These are phyloP conservation scores for Chaetoderma sp. DNA, from an alignment of 2,888 invertebrate species.

Conservation along the genomic window DNA sequence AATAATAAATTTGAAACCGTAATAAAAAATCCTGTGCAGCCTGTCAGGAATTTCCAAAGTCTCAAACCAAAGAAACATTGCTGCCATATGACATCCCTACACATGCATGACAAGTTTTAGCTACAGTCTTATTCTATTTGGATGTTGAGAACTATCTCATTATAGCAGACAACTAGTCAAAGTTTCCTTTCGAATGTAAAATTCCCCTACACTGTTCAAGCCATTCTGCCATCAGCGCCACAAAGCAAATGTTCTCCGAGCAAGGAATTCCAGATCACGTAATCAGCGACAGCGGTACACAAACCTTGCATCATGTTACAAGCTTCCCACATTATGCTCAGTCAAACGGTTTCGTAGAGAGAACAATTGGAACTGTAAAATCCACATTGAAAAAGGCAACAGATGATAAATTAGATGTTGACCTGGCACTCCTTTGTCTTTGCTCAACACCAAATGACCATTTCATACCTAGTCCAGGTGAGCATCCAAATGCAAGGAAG, in stretches of 20 bases:
- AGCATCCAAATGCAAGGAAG: neutral
- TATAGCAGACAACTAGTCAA: slow-evolving; percentile 19
- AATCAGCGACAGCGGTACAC: slow-evolving; percentile 35
- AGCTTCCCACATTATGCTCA: slow-evolving; percentile 2
- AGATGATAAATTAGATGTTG: neutral
- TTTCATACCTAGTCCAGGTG: slow-evolving; percentile 3
- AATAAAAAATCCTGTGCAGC: neutral
- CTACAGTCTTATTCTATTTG: slow-evolving; percentile 24
- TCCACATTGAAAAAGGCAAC: neutral
- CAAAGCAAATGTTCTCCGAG: neutral
- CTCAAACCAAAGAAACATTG: slow-evolving; percentile 17
- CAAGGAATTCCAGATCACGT: slow-evolving; percentile 30
- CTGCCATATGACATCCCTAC: slow-evolving; percentile 14
- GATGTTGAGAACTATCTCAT: slow-evolving; percentile 14
- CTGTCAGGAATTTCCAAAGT: slow-evolving; percentile 14
- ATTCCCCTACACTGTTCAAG: neutral
- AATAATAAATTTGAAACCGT: slow-evolving; percentile 25
- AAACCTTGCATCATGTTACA: slow-evolving; percentile 1
- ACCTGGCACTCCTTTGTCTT: slow-evolving; percentile 7
- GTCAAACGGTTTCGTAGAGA: slow-evolving; percentile 8
- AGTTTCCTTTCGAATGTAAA: slow-evolving; percentile 8
- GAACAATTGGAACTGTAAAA: slow-evolving; percentile 6
- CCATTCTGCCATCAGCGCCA: neutral
- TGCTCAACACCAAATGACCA: neutral
- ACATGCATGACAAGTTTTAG: slow-evolving; percentile 20